Conservation (phyloP, 2,888 invertebrate species). For the Cremastinae sp. region DNA sequence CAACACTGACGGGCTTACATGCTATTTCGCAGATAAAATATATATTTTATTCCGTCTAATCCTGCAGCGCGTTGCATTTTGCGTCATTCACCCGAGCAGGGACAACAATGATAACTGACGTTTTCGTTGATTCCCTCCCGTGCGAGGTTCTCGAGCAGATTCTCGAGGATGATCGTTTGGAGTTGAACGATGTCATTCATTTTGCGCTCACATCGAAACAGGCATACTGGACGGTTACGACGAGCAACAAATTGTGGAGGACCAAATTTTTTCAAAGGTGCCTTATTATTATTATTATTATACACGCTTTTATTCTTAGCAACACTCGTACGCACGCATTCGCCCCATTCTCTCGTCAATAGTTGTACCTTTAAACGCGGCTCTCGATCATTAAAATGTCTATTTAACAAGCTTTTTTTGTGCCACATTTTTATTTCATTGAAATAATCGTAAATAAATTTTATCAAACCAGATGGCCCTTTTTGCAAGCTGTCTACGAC, state of each 20-base stretch:
- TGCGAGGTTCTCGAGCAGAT: slow-evolving; percentile 75
- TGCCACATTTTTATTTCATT: neutral
- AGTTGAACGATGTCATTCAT: slow-evolving; percentile 80
- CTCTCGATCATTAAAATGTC: too few relatives aligned
- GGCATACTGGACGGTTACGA: slow-evolving; percentile 80
- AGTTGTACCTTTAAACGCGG: neutral
- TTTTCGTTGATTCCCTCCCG: slow-evolving; percentile 71
- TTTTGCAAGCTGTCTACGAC: slow-evolving; percentile 74
- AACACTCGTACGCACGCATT: neutral
- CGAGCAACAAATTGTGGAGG: slow-evolving; percentile 81
- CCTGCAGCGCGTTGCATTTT: too few relatives aligned
- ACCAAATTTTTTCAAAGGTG: slow-evolving; percentile 81
- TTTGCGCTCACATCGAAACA: slow-evolving; percentile 82
- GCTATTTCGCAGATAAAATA: too few relatives aligned
- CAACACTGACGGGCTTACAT: too few relatives aligned
- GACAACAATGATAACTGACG: slow-evolving; percentile 69
- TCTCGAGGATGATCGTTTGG: slow-evolving; percentile 69
- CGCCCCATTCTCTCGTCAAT: neutral
- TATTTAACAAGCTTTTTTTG: too few relatives aligned
- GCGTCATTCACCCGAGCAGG: neutral
- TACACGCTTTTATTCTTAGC: neutral
- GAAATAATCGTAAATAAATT: too few relatives aligned
- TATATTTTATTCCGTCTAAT: too few relatives aligned
- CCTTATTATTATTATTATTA: slow-evolving; percentile 10
- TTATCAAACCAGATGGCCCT: slow-evolving; percentile 79